Conservation (phyloP, 2,797 vertebrate species). For the Capromys pilorides region DNA sequence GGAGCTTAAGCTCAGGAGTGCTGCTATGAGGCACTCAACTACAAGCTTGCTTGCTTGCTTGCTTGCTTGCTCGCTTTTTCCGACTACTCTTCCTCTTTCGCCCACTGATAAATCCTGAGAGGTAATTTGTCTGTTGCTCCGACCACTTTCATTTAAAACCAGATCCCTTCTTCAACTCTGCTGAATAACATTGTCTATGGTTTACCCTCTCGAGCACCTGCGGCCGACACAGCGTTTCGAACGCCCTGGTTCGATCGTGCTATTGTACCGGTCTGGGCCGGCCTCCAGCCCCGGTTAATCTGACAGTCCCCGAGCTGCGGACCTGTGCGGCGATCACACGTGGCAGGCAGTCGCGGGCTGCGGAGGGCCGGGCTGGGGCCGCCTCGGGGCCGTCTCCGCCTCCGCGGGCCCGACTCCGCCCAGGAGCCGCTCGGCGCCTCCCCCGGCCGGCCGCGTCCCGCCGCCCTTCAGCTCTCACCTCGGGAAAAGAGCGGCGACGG, state of each 20-base stretch:
- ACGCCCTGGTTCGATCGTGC: background rate
- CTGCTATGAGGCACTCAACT: background rate
- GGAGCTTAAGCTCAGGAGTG: background rate
- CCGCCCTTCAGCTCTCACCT: background rate
- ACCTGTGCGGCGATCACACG: background rate
- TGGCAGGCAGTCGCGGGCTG: background rate
- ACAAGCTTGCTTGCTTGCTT: background rate
- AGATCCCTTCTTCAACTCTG: background rate
- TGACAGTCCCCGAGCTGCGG: no score
- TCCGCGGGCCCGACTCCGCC: background rate
- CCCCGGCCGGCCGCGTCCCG: background rate
- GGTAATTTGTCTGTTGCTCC: background rate
- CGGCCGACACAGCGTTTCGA: background rate
- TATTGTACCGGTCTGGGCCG: background rate
- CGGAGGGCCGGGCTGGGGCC: background rate
- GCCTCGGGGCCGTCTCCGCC: background rate
- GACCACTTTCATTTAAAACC: background rate
- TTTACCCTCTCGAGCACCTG: background rate
- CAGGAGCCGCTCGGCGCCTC: background rate
- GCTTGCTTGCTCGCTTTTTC: background rate
- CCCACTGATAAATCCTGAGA: background rate
- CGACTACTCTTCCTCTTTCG: background rate
- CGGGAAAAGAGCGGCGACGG: background rate
- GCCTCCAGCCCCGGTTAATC: background rate
- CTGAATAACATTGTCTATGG: background rate